These are phyloP conservation scores for Peucedramus taeniatus DNA, from an alignment of 2,113 vertebrate species.

Conservation along the genomic window DNA sequence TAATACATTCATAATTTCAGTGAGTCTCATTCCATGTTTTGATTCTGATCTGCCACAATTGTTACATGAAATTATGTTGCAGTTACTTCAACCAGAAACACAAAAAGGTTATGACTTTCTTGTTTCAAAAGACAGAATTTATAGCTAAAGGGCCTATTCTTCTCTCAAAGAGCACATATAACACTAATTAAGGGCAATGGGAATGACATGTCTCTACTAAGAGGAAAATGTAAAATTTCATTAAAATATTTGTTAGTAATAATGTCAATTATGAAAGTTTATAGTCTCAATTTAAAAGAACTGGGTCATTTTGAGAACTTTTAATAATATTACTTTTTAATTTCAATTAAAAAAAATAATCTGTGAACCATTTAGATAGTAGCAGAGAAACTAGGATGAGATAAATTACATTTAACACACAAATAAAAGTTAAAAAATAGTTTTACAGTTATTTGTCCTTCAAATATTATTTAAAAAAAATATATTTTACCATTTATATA, in stretches of 20 bases:
- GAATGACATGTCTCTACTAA: constrained; percentile 3
- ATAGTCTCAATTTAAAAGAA: neutral
- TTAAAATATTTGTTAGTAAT: constrained; percentile 26
- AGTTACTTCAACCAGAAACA: constrained; percentile 39
- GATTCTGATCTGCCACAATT: neutral
- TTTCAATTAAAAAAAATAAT: neutral
- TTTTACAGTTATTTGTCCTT: neutral
- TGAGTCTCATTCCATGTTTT: neutral
- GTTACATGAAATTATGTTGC: neutral
- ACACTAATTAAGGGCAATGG: constrained; percentile 56
- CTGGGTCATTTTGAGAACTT: neutral
- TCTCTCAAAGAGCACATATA: constrained; percentile 29
- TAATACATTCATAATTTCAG: neutral
- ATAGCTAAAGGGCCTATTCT: constrained; percentile 23
- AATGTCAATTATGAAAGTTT: neutral
- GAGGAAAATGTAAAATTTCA: constrained; percentile 9
- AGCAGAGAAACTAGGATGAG: neutral
- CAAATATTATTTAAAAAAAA: neutral
- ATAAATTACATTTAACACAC: neutral
- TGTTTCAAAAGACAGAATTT: constrained; percentile 49
- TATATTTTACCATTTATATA: neutral
- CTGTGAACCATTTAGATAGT: neutral
- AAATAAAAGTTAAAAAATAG: neutral
- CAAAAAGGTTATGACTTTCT: constrained; percentile 38
- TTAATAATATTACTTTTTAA: neutral